Percentiles rank a stretch among this genome's conserved stretches.
Evolutionary conservation across 2,797 vertebrate species (phyloP).

Genomic region (Falco biarmicus): DNA sequence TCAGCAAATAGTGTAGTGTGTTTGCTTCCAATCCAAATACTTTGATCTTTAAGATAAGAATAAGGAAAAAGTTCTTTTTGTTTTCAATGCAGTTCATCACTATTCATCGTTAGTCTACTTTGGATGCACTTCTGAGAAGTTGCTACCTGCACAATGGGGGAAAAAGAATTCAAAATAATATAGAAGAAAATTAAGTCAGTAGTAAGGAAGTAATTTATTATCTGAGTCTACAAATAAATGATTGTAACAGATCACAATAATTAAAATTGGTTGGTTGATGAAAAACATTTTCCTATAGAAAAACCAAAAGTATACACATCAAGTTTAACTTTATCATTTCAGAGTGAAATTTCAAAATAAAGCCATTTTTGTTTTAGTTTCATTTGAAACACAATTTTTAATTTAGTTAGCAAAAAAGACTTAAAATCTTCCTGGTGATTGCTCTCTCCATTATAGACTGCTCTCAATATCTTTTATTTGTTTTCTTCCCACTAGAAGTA

Average conservation of each 20-base stretch:
- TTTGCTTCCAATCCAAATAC: not conserved
- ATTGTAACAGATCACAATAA: not conserved
- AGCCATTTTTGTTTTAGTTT: not conserved
- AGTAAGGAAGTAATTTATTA: not conserved
- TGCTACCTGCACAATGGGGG: not conserved
- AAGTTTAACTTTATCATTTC: not conserved
- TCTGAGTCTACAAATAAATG: not conserved
- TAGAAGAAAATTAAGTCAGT: not conserved
- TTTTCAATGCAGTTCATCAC: not conserved
- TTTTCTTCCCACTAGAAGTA: not conserved
- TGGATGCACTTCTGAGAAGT: conserved; percentile 45
- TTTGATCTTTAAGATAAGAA: conserved; percentile 43
- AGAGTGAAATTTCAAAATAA: not conserved
- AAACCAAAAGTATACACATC: not conserved
- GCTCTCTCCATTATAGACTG: not conserved
- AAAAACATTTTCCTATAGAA: not conserved
- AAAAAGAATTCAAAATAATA: not conserved
- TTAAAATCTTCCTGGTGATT: not conserved
- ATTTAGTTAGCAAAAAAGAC: not conserved
- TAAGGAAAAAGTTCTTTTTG: not conserved
- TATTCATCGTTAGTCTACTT: not conserved
- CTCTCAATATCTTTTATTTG: not conserved
- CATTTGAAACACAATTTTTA: not conserved
- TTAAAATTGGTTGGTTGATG: not conserved
- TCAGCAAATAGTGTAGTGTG: not conserved